phyloP scores from a whole-genome alignment of 2,113 vertebrate genomes.

The Passer domesticus region DNA sequence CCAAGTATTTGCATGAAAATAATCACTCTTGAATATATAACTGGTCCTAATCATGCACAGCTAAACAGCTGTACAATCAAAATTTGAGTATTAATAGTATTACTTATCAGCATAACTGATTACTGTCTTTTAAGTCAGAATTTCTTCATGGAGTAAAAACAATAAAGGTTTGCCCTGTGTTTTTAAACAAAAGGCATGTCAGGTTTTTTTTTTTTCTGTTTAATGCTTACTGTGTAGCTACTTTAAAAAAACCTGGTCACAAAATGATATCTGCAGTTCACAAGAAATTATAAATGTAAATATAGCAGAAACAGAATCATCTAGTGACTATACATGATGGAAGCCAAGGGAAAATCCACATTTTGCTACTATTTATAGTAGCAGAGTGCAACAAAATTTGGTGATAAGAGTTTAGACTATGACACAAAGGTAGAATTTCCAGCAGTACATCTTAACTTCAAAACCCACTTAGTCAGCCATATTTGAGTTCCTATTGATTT shows the following conservation, averaged over 20 bases:
- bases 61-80: slow-evolving; percentile 22
- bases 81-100: background rate
- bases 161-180: background rate
- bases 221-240: background rate
- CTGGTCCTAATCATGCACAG: slow-evolving; percentile 14
- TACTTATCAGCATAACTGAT: background rate
- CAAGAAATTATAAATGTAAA: background rate
- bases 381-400: background rate
- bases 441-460: background rate
- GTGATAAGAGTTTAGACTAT: background rate
- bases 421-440: background rate
- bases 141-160: background rate
- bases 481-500: background rate
- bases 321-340: background rate
- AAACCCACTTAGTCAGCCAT: background rate
- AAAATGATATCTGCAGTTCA: background rate
- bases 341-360: background rate
- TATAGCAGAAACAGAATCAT: background rate
- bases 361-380: background rate
- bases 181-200: background rate
- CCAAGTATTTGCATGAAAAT: slow-evolving; percentile 59
- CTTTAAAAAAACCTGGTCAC: background rate
- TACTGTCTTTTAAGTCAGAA: background rate
- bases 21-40: slow-evolving; percentile 41
- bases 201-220: background rate